Percentiles rank a stretch among this genome's conserved stretches.
Conservation (phyloP, 2,797 vertebrate genomes). For the Dendrocincla tyrannina region DNA sequence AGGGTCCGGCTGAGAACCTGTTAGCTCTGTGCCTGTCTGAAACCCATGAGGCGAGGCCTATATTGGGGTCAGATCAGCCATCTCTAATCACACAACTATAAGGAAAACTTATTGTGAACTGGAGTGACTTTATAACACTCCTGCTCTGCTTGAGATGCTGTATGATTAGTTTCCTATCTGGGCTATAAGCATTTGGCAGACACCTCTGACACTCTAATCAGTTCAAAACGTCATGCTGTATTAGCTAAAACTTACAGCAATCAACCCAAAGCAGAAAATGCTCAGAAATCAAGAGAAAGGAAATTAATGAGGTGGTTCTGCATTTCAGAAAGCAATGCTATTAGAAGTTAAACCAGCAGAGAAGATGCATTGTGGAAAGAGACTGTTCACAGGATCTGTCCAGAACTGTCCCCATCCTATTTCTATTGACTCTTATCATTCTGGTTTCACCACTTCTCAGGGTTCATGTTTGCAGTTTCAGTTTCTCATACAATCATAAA, state of each 20-base stretch:
- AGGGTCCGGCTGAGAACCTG: not conserved
- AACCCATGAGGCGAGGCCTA: not conserved
- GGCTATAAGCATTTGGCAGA: not conserved
- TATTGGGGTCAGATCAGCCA: not conserved
- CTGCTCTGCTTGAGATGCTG: not conserved
- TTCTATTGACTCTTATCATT: not conserved
- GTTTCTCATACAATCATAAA: not conserved
- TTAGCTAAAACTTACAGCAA: slow-evolving; percentile 9
- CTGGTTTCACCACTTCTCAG: not conserved
- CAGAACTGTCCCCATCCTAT: not conserved
- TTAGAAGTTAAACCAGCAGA: not conserved
- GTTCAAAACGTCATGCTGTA: not conserved
- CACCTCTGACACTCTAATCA: not conserved
- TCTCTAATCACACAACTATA: not conserved
- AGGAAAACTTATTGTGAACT: not conserved
- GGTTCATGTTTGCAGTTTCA: not conserved
- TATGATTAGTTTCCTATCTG: not conserved
- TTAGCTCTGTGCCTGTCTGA: not conserved
- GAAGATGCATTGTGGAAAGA: not conserved
- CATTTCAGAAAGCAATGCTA: not conserved
- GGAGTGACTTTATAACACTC: not conserved
- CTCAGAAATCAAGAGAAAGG: not conserved
- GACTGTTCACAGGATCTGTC: not conserved
- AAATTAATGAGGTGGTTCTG: not conserved
- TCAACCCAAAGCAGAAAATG: not conserved